These are phyloP conservation scores for Cololabis saira DNA, from an alignment of 2,113 vertebrate genomes.

Conservation along the genomic window DNA sequence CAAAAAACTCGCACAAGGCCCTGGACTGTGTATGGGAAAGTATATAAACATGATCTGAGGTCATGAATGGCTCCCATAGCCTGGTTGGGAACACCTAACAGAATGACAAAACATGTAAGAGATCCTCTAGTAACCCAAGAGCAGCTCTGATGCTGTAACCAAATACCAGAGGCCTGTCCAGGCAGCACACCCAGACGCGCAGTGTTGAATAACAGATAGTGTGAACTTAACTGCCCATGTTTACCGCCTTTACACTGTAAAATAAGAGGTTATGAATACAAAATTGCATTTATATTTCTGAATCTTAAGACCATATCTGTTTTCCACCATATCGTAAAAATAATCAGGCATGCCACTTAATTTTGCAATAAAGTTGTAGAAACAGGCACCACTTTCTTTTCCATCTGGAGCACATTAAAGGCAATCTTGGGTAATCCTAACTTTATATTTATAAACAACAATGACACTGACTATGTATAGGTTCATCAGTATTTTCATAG, in stretches of 20 bases:
- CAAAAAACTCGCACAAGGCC: constrained; percentile 10
- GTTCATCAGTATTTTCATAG: constrained; percentile 1
- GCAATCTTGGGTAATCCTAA: not conserved
- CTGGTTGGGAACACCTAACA: constrained; percentile 12
- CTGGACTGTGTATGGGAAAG: constrained; percentile 10
- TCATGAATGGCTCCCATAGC: constrained; percentile 22
- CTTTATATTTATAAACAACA: not conserved
- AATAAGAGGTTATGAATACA: constrained; percentile 1
- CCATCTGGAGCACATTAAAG: not conserved
- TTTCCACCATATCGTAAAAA: not conserved
- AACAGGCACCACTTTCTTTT: not conserved
- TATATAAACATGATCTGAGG: not conserved
- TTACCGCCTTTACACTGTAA: not conserved
- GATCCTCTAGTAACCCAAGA: constrained; percentile 35
- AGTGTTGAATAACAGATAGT: not conserved
- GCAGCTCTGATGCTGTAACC: constrained; percentile 43
- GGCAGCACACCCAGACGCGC: constrained; percentile 5
- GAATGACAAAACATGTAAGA: constrained; percentile 43
- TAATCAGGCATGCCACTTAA: not conserved
- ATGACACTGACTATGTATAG: not conserved
- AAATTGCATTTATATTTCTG: not conserved
- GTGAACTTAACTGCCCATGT: not conserved
- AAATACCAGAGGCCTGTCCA: constrained; percentile 28
- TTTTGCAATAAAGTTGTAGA: not conserved
- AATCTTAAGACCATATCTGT: not conserved